Conservation (phyloP, 2,797 vertebrate genomes). For the Selene dorsalis region DNA sequence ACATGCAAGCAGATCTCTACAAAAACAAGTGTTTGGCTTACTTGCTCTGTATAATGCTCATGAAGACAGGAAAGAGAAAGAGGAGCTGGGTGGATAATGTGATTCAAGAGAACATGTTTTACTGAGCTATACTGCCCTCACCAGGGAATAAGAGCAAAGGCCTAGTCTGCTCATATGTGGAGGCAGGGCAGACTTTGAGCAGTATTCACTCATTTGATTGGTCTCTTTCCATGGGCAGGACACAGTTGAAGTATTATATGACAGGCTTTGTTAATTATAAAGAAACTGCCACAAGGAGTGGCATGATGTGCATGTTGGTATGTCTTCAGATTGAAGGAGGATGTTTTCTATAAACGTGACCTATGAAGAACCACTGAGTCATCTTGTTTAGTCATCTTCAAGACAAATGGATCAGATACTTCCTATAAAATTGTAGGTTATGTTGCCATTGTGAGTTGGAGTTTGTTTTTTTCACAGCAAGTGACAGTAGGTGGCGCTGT, state of each 20-base stretch:
- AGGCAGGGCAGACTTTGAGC: background rate
- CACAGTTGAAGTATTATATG: background rate
- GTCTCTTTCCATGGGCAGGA: background rate
- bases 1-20: background rate
- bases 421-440: background rate
- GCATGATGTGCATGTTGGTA: background rate
- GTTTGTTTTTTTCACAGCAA: too few species aligned
- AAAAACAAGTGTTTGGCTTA: constrained; percentile 1
- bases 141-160: constrained; percentile 39
- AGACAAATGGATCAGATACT: background rate
- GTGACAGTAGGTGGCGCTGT: background rate
- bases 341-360: background rate
- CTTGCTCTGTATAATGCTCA: constrained; percentile 1
- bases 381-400: constrained; percentile 1
- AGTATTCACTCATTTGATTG: background rate
- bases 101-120: background rate
- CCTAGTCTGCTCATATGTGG: background rate
- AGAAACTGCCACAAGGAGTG: background rate
- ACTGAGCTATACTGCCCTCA: constrained; percentile 51
- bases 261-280: background rate
- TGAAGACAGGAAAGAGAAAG: background rate
- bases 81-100: background rate
- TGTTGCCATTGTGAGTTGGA: background rate
- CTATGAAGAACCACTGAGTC: background rate
- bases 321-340: background rate